A percentile compares a stretch with the other conserved stretches of the same genome.
Evolutionary conservation across 2,888 invertebrate genomes (phyloP).

Genomic region (Apamea crenata): DNA sequence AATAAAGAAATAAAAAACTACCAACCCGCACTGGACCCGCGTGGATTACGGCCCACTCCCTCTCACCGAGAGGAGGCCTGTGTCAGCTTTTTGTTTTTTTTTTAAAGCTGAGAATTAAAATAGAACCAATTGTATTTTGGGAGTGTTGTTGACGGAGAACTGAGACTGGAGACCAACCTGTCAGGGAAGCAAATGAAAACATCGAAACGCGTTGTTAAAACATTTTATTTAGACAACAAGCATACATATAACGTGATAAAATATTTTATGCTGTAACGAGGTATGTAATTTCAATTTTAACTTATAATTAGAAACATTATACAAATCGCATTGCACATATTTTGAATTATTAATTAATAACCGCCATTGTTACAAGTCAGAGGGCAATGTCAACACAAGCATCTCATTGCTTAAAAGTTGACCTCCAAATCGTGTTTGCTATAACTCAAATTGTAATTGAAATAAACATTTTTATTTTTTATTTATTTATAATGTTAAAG

Average conservation of each 20-base stretch:
- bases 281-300: slow-evolving; percentile 52
- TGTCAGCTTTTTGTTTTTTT: background rate
- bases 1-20: background rate
- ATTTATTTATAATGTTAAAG: too few species aligned
- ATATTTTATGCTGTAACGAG: slow-evolving; percentile 66
- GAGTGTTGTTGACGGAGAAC: background rate
- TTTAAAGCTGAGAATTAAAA: background rate
- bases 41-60: too few species aligned
- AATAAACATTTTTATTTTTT: too few species aligned
- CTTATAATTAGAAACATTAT: slow-evolving; percentile 49
- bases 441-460: too few species aligned
- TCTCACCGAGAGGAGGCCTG: too few species aligned
- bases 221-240: slow-evolving; percentile 70
- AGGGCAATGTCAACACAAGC: too few species aligned
- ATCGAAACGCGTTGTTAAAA: slow-evolving; percentile 38
- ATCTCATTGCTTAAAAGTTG: too few species aligned
- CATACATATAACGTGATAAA: slow-evolving; percentile 69
- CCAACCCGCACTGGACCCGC: too few species aligned
- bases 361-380: slow-evolving; percentile 16
- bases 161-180: background rate
- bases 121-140: background rate
- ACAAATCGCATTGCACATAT: slow-evolving; percentile 46
- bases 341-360: slow-evolving; percentile 6
- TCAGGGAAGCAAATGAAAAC: slow-evolving; percentile 4
- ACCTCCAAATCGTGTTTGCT: too few species aligned